Conservation (phyloP, 2,797 vertebrate species). For the Siniperca scherzeri region DNA sequence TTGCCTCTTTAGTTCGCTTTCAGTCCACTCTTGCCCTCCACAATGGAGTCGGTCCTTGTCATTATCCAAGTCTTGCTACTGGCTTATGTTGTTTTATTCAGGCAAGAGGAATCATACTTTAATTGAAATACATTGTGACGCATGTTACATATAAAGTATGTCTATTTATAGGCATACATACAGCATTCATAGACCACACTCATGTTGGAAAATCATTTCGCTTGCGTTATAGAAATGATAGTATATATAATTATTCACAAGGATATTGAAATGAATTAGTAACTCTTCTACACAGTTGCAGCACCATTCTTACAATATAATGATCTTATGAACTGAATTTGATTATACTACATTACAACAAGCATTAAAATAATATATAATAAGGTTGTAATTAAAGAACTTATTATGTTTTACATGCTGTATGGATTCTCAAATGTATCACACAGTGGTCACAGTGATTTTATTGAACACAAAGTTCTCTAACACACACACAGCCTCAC, state of each 20-base stretch:
- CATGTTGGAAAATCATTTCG: constrained; percentile 9
- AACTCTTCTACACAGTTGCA: neutral
- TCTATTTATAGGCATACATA: constrained; percentile 3
- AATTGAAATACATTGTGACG: constrained; percentile 57
- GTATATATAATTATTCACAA: constrained; percentile 22
- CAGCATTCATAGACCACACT: neutral
- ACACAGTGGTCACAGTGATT: neutral
- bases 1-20: constrained; percentile 68
- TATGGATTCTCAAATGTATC: neutral
- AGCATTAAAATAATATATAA: constrained; percentile 8
- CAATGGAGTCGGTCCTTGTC: constrained; percentile 45
- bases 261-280: constrained; percentile 4
- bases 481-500: neutral
- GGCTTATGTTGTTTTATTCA: constrained; percentile 61
- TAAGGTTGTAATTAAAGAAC: neutral
- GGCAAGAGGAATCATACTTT: constrained; percentile 20
- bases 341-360: constrained; percentile 11
- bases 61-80: constrained; percentile 57
- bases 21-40: constrained; percentile 63
- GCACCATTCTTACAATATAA: constrained; percentile 2
- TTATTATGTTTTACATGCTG: neutral
- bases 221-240: constrained; percentile 1
- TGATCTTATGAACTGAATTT: constrained; percentile 5
- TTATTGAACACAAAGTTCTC: too few species aligned
- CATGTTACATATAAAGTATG: neutral